Evolutionary conservation across 23 tunicate genomes (phyloP), one percentile per base, ranked within the genome.

Genomic region (Clavelina lepadiformis): DNA sequence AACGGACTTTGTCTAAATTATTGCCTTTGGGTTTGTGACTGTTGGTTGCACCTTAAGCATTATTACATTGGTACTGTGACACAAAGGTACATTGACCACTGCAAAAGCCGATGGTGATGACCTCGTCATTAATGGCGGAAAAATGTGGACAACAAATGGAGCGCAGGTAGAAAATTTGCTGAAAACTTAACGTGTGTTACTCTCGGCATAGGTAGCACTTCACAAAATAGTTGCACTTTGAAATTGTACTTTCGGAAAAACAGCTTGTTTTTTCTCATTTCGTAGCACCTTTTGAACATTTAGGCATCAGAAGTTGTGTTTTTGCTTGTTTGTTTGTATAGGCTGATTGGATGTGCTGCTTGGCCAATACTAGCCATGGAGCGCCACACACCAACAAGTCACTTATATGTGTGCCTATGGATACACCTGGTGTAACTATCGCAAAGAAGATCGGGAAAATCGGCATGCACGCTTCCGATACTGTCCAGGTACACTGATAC

Each of bases 71-170:
- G n/a, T 15, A 41, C 15, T 41, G 49, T 11, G 15, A 41, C 11
- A 41, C 51, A 1, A 68, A 72, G 76, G 69, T 34, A 74, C 85
- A 26, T 68, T 69, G 34, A 94, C 99, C 26, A 74, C 73, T 35
- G 99, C 99, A n/a, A 75, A 62, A 28, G 28, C 63, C 11, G 91
- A 86, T 49, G 99, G 99, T 0, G 99, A 94, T 46, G 99, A 94
- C 61, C 49, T 63, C 19, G 50, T 94, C 11, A 86, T 94, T 28
- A 94, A 86, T 41, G 99, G 99, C 26, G 89, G 79, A 26, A 94
- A 94, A 46, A 94, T 94, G 99, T 94, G 99, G 99, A 94, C 84
- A 2, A 94, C 99, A 2, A 86, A 86, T 52, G 94, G 96, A 50
- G 66, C 69, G 5, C 96, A 86, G 81, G 95, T 86, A 38, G 29